Evolutionary conservation across 2,113 vertebrate species (phyloP).

Genomic region (Acanthisitta chloris): DNA sequence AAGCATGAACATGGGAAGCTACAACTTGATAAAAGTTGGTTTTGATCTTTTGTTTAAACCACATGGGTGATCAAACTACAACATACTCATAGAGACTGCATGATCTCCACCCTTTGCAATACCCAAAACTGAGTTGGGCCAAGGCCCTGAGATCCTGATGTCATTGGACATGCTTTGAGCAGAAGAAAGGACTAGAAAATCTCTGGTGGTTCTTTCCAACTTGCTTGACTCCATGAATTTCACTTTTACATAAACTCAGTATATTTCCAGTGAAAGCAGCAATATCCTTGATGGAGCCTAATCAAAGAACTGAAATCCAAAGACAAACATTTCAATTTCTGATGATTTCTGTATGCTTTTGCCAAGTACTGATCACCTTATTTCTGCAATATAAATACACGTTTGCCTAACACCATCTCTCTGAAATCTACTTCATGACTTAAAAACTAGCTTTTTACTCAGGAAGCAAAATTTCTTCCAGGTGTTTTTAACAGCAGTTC

Average conservation of each 20-base stretch:
- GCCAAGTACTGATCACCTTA: neutral
- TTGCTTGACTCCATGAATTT: neutral
- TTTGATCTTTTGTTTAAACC: neutral
- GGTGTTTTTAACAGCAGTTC: neutral
- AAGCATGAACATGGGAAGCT: neutral
- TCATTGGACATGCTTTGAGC: neutral
- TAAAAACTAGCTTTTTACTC: neutral
- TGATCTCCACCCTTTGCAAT: neutral
- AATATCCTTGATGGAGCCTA: neutral
- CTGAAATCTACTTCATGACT: neutral
- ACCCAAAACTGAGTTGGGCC: neutral
- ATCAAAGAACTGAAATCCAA: constrained; percentile 15
- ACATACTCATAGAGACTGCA: neutral
- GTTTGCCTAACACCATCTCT: neutral
- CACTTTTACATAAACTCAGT: neutral
- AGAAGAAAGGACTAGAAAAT: neutral
- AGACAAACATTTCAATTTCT: neutral
- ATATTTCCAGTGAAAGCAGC: neutral
- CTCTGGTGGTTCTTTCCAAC: neutral
- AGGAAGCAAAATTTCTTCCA: neutral
- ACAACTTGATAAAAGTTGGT: neutral
- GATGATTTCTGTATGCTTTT: constrained; percentile 10
- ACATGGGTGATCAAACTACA: accelerated
- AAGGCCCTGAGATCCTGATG: neutral
- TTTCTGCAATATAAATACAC: neutral